A percentile compares a stretch with the other conserved stretches of the same genome.
phyloP scores from a whole-genome alignment of 2,888 invertebrate species.

The Heliconius erato region DNA sequence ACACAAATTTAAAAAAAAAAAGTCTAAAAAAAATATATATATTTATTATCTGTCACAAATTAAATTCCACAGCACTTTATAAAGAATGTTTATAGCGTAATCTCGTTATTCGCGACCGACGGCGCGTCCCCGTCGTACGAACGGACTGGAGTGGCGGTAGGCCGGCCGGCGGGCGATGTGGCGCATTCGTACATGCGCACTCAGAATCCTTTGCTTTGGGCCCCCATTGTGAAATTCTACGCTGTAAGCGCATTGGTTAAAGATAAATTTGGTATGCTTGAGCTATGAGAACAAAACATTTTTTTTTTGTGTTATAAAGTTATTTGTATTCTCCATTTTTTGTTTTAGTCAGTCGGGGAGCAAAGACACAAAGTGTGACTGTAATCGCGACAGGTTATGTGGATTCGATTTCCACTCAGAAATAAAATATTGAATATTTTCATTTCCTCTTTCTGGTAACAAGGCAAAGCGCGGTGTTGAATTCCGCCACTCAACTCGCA shows the following conservation, averaged over 20 bases:
- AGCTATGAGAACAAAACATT: neutral
- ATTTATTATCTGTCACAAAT: slow-evolving; percentile 59
- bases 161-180: slow-evolving; percentile 62
- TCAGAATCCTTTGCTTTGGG: slow-evolving; percentile 70
- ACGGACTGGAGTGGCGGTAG: slow-evolving; percentile 71
- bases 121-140: slow-evolving; percentile 64
- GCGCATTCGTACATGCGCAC: slow-evolving; percentile 79
- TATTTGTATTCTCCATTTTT: neutral
- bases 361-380: no score
- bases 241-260: slow-evolving; percentile 74
- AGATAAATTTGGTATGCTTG: slow-evolving; percentile 69
- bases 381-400: no score
- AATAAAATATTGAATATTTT: no score
- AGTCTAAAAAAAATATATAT: neutral
- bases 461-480: no score
- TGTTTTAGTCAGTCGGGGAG: no score
- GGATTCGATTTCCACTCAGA: no score
- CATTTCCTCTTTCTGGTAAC: no score
- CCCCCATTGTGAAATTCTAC: slow-evolving; percentile 74
- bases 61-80: slow-evolving; percentile 61
- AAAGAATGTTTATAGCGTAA: slow-evolving; percentile 57
- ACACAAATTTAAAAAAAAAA: slow-evolving; percentile 23
- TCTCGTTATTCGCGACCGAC: slow-evolving; percentile 52
- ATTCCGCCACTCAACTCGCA: no score
- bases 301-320: neutral